Conservation (phyloP, 2,113 vertebrate species). For the Aspidoscelis tigris region DNA sequence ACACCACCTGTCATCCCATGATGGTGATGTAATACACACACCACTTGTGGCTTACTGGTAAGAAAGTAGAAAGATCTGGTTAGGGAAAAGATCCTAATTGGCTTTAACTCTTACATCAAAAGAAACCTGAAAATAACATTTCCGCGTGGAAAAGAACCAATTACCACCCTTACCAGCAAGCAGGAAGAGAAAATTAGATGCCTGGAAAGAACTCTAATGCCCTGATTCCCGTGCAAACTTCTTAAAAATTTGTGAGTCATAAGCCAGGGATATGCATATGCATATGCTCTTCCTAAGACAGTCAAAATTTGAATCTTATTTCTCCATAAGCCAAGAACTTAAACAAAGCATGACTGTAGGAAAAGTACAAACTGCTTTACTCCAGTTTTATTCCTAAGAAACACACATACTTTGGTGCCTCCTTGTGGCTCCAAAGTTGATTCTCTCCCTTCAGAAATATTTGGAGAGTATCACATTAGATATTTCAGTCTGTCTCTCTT, state of each 20-base stretch:
- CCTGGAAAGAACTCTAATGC: background rate
- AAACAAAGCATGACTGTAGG: background rate
- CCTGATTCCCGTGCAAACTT: background rate
- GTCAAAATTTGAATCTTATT: background rate
- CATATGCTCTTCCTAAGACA: too few species aligned
- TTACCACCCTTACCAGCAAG: background rate
- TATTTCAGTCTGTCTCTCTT: background rate
- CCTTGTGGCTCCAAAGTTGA: background rate
- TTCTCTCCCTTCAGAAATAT: background rate
- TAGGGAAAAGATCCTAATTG: background rate
- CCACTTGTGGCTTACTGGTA: background rate
- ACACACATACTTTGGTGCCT: background rate
- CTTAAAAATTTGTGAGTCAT: background rate
- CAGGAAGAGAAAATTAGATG: conserved; percentile 11
- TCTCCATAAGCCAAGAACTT: background rate
- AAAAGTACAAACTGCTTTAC: background rate
- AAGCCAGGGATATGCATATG: too few species aligned
- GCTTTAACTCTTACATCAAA: background rate
- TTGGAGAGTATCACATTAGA: background rate
- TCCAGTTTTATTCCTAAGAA: background rate
- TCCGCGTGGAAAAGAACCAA: conserved; percentile 30
- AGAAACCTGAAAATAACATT: background rate
- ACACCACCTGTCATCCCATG: background rate
- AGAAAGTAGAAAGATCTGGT: background rate
- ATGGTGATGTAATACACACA: background rate